phyloP scores from a whole-genome alignment of 2,888 invertebrate genomes.

The Scelioninae gen. 1 region DNA sequence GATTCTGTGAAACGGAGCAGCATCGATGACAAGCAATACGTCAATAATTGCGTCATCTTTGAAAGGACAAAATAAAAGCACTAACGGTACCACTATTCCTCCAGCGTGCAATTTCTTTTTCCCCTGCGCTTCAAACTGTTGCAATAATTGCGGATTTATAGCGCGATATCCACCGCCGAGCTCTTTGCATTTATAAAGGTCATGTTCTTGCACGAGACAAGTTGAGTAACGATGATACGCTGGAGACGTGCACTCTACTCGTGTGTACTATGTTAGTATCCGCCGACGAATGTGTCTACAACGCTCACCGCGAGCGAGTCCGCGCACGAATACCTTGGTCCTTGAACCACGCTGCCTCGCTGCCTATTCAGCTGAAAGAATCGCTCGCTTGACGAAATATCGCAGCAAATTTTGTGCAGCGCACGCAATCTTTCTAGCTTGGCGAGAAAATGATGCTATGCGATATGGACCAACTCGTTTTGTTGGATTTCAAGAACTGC shows the following conservation, averaged over 20 bases:
- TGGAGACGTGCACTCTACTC: slow-evolving; percentile 64
- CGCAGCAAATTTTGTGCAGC: slow-evolving; percentile 49
- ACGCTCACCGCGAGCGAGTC: slow-evolving; percentile 66
- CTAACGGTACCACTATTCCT: slow-evolving; percentile 10
- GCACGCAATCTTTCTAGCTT: no score
- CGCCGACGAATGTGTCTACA: slow-evolving; percentile 67
- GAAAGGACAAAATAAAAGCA: slow-evolving; percentile 29
- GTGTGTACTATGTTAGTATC: slow-evolving; percentile 66
- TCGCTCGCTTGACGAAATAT: slow-evolving; percentile 45
- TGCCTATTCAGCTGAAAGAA: slow-evolving; percentile 44
- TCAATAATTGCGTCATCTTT: slow-evolving; percentile 35
- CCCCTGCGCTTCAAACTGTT: slow-evolving; percentile 27
- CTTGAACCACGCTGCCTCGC: slow-evolving; percentile 66
- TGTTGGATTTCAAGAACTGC: slow-evolving; percentile 19
- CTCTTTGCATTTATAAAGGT: slow-evolving; percentile 74
- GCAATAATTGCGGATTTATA: slow-evolving; percentile 71
- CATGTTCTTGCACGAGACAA: slow-evolving; percentile 76
- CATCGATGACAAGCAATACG: slow-evolving; percentile 11
- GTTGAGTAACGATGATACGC: slow-evolving; percentile 75
- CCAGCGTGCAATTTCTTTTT: slow-evolving; percentile 15
- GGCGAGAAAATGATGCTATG: slow-evolving; percentile 34
- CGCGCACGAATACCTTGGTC: slow-evolving; percentile 67
- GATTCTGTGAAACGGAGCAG: slow-evolving; percentile 8
- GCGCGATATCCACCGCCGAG: slow-evolving; percentile 56
- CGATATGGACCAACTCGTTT: no score